These are phyloP conservation scores for Agonum fuliginosum DNA, from an alignment of 2,888 invertebrate genomes.

Conservation along the genomic window DNA sequence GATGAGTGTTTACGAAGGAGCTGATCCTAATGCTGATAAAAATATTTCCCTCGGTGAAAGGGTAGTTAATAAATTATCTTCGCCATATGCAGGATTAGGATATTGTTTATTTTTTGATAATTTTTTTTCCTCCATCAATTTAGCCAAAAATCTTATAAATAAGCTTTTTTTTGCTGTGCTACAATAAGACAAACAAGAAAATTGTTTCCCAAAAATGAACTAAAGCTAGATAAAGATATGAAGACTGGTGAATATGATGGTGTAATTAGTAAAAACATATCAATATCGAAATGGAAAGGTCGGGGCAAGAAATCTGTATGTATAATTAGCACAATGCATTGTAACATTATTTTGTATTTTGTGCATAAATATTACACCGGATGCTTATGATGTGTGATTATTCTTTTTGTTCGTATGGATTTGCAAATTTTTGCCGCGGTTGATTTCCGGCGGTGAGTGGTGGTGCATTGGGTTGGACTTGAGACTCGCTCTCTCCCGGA, in stretches of 20 bases:
- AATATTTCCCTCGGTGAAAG: slow-evolving; percentile 39
- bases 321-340: slow-evolving; percentile 64
- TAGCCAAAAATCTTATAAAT: slow-evolving; percentile 61
- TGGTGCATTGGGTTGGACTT: too few relatives aligned
- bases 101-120: slow-evolving; percentile 53
- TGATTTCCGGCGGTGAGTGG: too few relatives aligned
- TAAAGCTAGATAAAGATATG: slow-evolving; percentile 64
- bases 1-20: slow-evolving; percentile 36
- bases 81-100: slow-evolving; percentile 19
- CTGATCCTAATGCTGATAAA: slow-evolving; percentile 12
- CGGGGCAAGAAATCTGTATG: slow-evolving; percentile 64
- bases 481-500: too few relatives aligned
- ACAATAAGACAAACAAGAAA: slow-evolving; percentile 65
- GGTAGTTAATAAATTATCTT: slow-evolving; percentile 31
- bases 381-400: too few relatives aligned
- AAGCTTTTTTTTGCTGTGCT: slow-evolving; percentile 66
- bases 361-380: too few relatives aligned
- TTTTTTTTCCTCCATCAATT: slow-evolving; percentile 63
- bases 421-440: too few relatives aligned
- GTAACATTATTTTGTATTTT: too few relatives aligned
- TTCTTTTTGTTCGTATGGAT: too few relatives aligned
- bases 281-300: slow-evolving; percentile 66
- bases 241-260: slow-evolving; percentile 63
- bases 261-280: slow-evolving; percentile 62
- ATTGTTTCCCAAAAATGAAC: slow-evolving; percentile 64